Percentiles rank a stretch among this genome's conserved stretches.
Evolutionary conservation across 2,888 invertebrate genomes (phyloP).

Genomic region (Strigamia transsilvanica): DNA sequence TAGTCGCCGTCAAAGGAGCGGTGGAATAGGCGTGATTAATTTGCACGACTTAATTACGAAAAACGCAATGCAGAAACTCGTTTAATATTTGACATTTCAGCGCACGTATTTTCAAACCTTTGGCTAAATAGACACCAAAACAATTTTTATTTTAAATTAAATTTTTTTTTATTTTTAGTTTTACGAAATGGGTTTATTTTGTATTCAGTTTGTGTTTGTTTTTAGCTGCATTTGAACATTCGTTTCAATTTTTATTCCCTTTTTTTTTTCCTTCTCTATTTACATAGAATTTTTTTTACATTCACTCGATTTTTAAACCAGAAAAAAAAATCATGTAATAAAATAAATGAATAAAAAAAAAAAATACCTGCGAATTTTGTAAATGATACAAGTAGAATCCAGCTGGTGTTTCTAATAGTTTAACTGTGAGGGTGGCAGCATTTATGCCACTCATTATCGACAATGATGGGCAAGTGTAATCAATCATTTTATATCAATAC

Average conservation of each 20-base stretch:
- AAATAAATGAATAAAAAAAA: not conserved
- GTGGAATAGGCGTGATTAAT: not conserved
- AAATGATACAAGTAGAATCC: not conserved
- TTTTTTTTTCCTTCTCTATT: too few species aligned
- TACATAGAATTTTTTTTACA: too few species aligned
- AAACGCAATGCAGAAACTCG: not conserved
- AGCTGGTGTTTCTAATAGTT: not conserved
- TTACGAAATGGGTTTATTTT: too few species aligned
- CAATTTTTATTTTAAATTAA: not conserved
- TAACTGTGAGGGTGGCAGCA: not conserved
- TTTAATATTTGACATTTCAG: not conserved
- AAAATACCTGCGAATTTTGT: not conserved
- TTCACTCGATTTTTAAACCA: too few species aligned
- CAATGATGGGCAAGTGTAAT: slow-evolving; percentile 14
- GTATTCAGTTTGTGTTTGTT: too few species aligned
- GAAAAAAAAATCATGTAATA: too few species aligned
- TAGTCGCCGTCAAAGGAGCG: not conserved
- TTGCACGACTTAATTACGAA: not conserved
- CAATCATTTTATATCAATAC: slow-evolving; percentile 26
- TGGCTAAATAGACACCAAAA: not conserved
- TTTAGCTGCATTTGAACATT: too few species aligned
- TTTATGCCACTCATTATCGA: slow-evolving; percentile 7
- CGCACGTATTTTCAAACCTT: not conserved
- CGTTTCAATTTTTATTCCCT: too few species aligned
- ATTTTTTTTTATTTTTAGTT: too few species aligned